Conservation (phyloP, 1,140 invertebrate species). For the Octopus bimaculoides region DNA sequence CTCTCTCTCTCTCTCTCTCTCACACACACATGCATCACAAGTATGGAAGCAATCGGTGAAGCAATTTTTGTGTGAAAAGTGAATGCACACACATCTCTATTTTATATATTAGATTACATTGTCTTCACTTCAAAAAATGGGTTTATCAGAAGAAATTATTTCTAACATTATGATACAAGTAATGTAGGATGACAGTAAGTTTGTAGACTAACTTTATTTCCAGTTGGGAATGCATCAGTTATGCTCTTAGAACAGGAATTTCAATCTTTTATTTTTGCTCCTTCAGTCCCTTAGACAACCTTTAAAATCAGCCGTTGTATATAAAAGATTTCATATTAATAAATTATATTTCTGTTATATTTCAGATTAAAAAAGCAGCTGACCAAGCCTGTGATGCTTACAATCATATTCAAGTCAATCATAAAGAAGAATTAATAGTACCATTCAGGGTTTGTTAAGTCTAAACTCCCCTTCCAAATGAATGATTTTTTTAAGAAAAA, state of each 20-base stretch:
- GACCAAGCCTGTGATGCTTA: slow-evolving; percentile 69
- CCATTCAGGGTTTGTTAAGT: slow-evolving; percentile 64
- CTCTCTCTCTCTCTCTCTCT: too few relatives aligned
- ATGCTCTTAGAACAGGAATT: not conserved
- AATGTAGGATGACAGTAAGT: not conserved
- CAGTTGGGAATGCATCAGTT: too few relatives aligned
- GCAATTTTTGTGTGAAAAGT: too few relatives aligned
- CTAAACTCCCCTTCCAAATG: too few relatives aligned
- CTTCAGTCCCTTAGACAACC: not conserved
- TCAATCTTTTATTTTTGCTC: not conserved
- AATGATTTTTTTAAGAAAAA: too few relatives aligned
- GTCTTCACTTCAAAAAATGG: too few relatives aligned
- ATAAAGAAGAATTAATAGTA: slow-evolving; percentile 78
- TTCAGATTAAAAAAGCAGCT: slow-evolving; percentile 67
- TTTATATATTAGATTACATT: too few relatives aligned
- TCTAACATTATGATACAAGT: too few relatives aligned
- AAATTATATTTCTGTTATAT: slow-evolving; percentile 16
- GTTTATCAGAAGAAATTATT: too few relatives aligned
- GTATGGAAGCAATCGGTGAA: too few relatives aligned
- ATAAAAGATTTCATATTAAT: not conserved
- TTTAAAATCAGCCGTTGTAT: not conserved
- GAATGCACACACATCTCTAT: too few relatives aligned
- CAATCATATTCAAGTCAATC: slow-evolving; percentile 72
- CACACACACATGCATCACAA: too few relatives aligned
- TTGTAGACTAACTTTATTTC: not conserved